phyloP scores from a whole-genome alignment of 2,888 invertebrate genomes.

The Erebia ligea region DNA sequence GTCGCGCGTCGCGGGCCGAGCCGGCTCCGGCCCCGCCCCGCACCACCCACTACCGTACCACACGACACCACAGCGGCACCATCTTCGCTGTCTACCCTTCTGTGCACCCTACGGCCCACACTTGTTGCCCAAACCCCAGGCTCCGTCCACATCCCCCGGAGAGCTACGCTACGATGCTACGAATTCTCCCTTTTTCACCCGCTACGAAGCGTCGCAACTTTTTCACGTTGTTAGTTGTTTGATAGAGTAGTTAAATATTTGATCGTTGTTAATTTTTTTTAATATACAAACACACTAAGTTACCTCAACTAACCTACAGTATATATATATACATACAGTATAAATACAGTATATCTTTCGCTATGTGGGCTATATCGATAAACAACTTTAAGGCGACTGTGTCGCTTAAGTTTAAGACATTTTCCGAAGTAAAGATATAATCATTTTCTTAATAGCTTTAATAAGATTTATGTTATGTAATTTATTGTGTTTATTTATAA shows the following conservation, averaged over 20 bases:
- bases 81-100: conserved; percentile 39
- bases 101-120: conserved; percentile 13
- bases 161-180: conserved; percentile 1
- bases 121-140: neutral
- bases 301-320: no score
- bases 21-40: conserved; percentile 48
- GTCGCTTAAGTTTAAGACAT: no score
- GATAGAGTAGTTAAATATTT: neutral
- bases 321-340: no score
- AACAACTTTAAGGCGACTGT: no score
- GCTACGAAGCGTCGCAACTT: neutral
- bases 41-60: conserved; percentile 43
- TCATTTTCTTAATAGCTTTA: no score
- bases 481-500: no score
- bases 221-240: neutral
- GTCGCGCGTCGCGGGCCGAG: conserved; percentile 47
- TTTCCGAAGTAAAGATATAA: no score
- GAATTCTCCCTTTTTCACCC: conserved; percentile 1
- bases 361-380: no score
- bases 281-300: no score
- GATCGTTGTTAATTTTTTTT: no score
- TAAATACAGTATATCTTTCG: no score
- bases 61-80: conserved; percentile 15
- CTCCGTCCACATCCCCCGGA: neutral
- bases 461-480: no score